Evolutionary conservation across 2,797 vertebrate species (phyloP).

Genomic region (Protosalanx chinensis): DNA sequence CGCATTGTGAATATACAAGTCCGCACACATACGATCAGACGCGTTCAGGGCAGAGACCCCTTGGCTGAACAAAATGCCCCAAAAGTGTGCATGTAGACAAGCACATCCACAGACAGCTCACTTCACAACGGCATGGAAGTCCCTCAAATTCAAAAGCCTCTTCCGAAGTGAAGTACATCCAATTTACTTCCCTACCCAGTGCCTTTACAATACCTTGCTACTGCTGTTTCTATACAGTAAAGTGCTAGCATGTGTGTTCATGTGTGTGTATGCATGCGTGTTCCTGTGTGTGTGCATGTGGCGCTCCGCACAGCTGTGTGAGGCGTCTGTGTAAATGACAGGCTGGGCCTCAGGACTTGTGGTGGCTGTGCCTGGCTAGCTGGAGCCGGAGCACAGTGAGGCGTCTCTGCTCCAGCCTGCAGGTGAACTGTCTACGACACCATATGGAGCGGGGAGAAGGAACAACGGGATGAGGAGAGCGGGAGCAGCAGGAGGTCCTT

Average conservation of each 20-base stretch:
- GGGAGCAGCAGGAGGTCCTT: constrained; percentile 74
- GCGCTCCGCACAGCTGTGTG: constrained; percentile 88
- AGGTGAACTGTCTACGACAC: constrained; percentile 98
- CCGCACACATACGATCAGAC: constrained; percentile 22
- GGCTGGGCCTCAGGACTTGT: constrained; percentile 90
- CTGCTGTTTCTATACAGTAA: constrained; percentile 27
- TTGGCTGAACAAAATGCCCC: constrained; percentile 39
- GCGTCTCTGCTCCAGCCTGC: constrained; percentile 85
- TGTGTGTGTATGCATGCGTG: constrained; percentile 45
- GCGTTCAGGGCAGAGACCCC: constrained; percentile 24
- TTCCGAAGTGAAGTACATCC: constrained; percentile 20
- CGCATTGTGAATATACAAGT: neutral
- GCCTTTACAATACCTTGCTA: constrained; percentile 6
- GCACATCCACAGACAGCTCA: neutral
- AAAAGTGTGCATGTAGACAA: neutral
- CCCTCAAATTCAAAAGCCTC: neutral
- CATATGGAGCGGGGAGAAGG: constrained; percentile 99
- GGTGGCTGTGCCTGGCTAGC: constrained; percentile 73
- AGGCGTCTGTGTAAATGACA: constrained; percentile 90
- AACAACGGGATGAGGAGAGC: constrained; percentile 92
- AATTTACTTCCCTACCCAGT: constrained; percentile 3
- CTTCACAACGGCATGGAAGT: too few species aligned
- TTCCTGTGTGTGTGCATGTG: constrained; percentile 1
- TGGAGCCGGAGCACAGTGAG: constrained; percentile 51
- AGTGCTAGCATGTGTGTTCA: constrained; percentile 28